Evolutionary conservation across 1,140 invertebrate species (phyloP), one percentile per base, ranked within the genome.

Genomic region (Drosophila rhopaloa): DNA sequence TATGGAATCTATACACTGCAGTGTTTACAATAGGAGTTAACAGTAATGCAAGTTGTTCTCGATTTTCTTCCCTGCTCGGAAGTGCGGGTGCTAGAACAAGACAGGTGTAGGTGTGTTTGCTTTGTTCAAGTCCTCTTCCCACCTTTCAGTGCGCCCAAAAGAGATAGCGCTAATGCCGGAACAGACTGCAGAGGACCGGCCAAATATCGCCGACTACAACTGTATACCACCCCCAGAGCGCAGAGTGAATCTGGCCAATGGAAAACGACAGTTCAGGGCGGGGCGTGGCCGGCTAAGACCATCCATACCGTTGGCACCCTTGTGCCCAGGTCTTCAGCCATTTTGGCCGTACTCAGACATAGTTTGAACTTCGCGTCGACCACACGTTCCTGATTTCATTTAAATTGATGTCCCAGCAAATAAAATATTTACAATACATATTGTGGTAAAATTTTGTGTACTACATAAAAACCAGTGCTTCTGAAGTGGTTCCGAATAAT

Each of bases 321-420:
- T 59, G 40, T 66, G 44, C 24, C 46, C n/a, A 16, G 10, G 46
- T 41, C 16, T 14, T 46, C 50, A 56, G 56, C 32, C 65, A 67
- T 56, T 60, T 65, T 68, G n/a, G 16, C 29, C 48, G 41, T n/a
- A 62, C 60, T 63, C 74, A 79, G 78, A 79, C 59, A 59, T 60
- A 68, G 74, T 82, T 81, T 38, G 48, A 61, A 43, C 59, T 53
- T 43, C 50, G 74, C 40, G 43, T 14, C 63, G 79, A 77, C 68
- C 68, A 55, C 79, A 82, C 79, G 79, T 62, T 68, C 38, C 47
- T 35, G 16, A 11, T 44, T 56, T 56, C 44, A 19, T 14, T 56
- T 43, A 10, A n/a, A 32, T 11, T 44, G 4, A 16, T 47, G 5
- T 27, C 11, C 27, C n/a, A 10, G 11, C 13, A 29, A 48, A 59